phyloP scores from a whole-genome alignment of 2,113 vertebrate species.

The Lynx canadensis region DNA sequence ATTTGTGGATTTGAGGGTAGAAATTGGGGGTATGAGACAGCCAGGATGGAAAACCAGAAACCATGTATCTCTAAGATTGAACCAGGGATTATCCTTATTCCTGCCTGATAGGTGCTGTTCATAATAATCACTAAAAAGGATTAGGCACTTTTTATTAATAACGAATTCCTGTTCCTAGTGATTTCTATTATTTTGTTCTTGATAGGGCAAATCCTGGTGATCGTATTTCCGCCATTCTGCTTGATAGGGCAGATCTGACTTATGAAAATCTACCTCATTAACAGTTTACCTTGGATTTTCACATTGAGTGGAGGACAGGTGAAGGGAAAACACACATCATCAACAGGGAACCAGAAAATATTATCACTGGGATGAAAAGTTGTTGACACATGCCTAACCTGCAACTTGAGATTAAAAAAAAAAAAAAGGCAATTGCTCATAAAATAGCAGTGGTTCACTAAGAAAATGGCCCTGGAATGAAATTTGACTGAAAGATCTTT shows the following conservation, averaged over 20 bases:
- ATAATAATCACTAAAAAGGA: not conserved
- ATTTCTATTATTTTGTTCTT: not conserved
- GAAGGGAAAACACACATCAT: not conserved
- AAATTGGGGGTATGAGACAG: not conserved
- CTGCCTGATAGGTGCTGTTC: rapidly evolving
- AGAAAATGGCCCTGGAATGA: not conserved
- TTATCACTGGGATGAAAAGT: not conserved
- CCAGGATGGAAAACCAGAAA: not conserved
- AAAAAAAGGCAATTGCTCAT: not conserved
- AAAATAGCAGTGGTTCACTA: not conserved
- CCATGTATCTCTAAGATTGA: too few relatives aligned
- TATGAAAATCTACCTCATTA: not conserved
- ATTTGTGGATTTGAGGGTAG: not conserved
- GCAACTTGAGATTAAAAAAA: not conserved
- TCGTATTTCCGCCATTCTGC: not conserved
- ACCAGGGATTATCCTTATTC: not conserved
- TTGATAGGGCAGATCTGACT: not conserved
- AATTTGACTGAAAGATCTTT: not conserved
- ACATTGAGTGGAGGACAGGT: not conserved
- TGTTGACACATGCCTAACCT: not conserved
- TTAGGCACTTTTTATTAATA: not conserved
- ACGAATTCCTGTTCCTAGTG: not conserved
- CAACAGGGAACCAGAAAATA: not conserved
- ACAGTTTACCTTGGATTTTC: not conserved
- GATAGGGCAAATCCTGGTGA: not conserved